Base-by-base conservation (phyloP, 2,797 vertebrate genomes). In the Hybognathus amarus region DNA sequence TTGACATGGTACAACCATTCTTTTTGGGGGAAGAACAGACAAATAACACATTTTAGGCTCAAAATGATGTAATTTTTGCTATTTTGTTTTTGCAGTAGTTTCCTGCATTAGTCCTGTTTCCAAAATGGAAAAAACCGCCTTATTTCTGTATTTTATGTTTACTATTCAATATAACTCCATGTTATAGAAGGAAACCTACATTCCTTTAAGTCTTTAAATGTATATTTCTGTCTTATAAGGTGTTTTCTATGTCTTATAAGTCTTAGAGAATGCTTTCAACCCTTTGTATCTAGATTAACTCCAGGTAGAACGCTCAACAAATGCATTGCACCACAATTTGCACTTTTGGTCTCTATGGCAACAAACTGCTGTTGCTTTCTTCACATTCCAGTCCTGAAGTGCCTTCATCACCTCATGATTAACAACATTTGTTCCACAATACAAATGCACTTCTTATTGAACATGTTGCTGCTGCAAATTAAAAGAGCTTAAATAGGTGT, bases 261-360 rank as follows among this genome's bases (percentile, higher is more conserved):
- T 50, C 70, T 69, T 42, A 2, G 20, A 36, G 66, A 79, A 67
- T 27, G 47, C n/a, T 56, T 66, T 74, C 47, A 77, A 40, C 9
- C 64, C 40, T 80, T 36, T 59, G 6, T 45, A 33, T 69, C 27
- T 54, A 42, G 30, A 82, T 66, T 67, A 42, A 76, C 61, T 74
- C 12, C 59, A 54, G 80, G 59, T 52, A 54, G 7, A 56, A 56
- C 7, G 7, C 42, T 38, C 20, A 75, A 64, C 52, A 68, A 83
- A 70, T 30, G 52, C 64, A 70, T 56, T 56, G 63, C 47, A 33
- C 50, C 82, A 77, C 64, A 77, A 67, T 22, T 74, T 74, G 47
- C 5, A n/a, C 63, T 69, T 47, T 77, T 61, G 66, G 82, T 83
- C 75, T 70, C 82, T 70, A 83, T 83, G 75, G 82, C 54, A 83